Conservation (phyloP, 2,113 vertebrate genomes). For the Eleginops maclovinus region DNA sequence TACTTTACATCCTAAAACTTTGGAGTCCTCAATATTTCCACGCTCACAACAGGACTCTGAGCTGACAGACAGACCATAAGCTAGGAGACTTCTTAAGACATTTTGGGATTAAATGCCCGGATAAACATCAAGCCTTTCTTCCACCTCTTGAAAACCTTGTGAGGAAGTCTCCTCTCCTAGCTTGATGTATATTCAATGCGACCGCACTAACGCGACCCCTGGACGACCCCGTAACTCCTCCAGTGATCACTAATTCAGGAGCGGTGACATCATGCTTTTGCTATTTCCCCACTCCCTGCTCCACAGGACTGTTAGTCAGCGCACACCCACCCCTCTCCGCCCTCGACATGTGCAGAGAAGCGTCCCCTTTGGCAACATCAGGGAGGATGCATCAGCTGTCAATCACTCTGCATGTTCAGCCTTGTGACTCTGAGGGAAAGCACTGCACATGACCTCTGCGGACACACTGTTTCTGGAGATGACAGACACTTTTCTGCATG, state of each 20-base stretch:
- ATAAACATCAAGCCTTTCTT: constrained; percentile 5
- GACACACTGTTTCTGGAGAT: constrained; percentile 12
- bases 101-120: not conserved
- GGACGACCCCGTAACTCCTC: constrained; percentile 50
- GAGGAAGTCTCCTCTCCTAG: constrained; percentile 11
- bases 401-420: constrained; percentile 10
- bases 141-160: not conserved
- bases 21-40: no score
- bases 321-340: not conserved
- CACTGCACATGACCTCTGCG: constrained; percentile 30
- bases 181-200: constrained; percentile 11
- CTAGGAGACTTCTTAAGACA: constrained; percentile 1
- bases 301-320: not conserved
- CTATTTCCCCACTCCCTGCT: constrained; percentile 30
- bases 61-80: not conserved
- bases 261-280: constrained; percentile 68
- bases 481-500: constrained; percentile 5
- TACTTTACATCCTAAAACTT: no score
- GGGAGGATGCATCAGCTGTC: constrained; percentile 33
- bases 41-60: no score
- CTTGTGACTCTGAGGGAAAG: not conserved
- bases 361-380: constrained; percentile 32
- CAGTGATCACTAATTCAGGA: constrained; percentile 56
- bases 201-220: constrained; percentile 37
- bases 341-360: constrained; percentile 16